Evolutionary conservation across 2,113 vertebrate species (phyloP).

Genomic region (Corythornis madagascariensis): DNA sequence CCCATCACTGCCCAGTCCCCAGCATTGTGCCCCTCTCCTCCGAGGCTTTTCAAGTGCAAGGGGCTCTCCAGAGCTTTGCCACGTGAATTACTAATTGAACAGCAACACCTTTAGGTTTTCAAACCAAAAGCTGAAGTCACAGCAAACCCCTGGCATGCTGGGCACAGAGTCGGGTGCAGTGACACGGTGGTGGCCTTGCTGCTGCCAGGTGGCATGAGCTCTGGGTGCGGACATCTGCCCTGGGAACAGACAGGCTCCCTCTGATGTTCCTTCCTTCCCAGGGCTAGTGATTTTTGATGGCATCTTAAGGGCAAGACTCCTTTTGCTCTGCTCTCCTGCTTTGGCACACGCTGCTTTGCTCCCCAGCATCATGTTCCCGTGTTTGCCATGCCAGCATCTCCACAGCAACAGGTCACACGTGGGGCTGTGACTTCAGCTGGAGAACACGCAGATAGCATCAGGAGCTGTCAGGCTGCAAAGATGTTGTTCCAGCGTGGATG

Average conservation of each 20-base stretch:
- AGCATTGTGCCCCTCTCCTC: not conserved
- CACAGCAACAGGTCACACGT: not conserved
- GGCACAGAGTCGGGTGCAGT: fast-evolving
- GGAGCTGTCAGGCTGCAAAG: not conserved
- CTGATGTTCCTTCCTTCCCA: not conserved
- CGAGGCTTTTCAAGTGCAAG: not conserved
- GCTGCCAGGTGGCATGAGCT: fast-evolving
- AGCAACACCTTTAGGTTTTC: fast-evolving
- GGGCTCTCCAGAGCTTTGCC: not conserved
- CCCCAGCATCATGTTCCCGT: not conserved
- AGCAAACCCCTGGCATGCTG: not conserved
- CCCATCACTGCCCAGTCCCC: fast-evolving
- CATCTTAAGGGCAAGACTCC: not conserved
- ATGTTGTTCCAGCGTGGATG: not conserved
- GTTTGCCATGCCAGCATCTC: not conserved
- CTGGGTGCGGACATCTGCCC: fast-evolving
- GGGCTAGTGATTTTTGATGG: not conserved
- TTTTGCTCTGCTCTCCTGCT: not conserved
- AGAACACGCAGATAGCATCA: not conserved
- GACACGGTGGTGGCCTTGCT: not conserved
- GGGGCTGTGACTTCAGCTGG: not conserved
- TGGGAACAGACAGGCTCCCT: fast-evolving
- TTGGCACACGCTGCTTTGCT: not conserved
- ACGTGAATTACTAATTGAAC: fast-evolving
- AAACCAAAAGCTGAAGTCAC: not conserved